Evolutionary conservation across 2,797 vertebrate species (phyloP).

Genomic region (Hemitrygon akajei): DNA sequence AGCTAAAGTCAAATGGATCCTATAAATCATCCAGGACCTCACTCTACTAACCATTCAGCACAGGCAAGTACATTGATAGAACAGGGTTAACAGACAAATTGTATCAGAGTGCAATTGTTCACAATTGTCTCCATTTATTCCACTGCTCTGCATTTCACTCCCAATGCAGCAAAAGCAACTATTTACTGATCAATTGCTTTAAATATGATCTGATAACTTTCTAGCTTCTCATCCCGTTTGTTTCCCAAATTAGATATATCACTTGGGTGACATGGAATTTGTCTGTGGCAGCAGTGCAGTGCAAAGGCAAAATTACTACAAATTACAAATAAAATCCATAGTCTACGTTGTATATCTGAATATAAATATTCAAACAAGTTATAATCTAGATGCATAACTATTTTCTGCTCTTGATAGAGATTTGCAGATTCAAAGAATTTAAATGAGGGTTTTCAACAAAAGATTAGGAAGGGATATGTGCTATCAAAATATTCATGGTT

Average conservation of each 20-base stretch:
- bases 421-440: neutral
- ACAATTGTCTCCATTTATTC: neutral
- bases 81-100: neutral
- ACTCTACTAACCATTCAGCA: neutral
- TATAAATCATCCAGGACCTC: too few relatives aligned
- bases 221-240: neutral
- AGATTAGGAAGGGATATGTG: neutral
- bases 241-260: too few relatives aligned
- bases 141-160: neutral
- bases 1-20: too few relatives aligned
- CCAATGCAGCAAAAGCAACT: neutral
- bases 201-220: neutral
- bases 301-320: too few relatives aligned
- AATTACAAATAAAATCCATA: too few relatives aligned
- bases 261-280: too few relatives aligned
- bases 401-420: neutral
- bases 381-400: neutral
- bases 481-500: neutral
- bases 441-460: neutral
- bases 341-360: too few relatives aligned
- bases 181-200: neutral
- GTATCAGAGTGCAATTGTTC: neutral
- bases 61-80: neutral
- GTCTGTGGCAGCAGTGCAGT: too few relatives aligned
- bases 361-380: neutral